These are phyloP conservation scores for Baryphthengus martii DNA, from an alignment of 2,113 vertebrate species.

Conservation along the genomic window DNA sequence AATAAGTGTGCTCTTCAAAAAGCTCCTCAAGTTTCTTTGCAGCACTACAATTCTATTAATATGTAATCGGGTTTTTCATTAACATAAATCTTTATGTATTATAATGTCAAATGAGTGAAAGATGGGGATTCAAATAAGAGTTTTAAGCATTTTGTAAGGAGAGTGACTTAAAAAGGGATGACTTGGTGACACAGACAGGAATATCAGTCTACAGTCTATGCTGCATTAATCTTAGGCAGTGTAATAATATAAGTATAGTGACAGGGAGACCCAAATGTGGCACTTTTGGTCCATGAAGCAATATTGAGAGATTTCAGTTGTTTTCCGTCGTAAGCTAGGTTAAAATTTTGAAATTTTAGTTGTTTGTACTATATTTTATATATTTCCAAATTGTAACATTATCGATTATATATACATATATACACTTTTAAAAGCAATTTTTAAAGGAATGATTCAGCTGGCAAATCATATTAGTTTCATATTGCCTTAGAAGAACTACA, in stretches of 20 bases:
- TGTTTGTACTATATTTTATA: not conserved
- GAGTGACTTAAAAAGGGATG: not conserved
- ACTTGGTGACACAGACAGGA: not conserved
- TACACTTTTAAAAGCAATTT: not conserved
- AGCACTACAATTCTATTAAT: not conserved
- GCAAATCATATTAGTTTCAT: not conserved
- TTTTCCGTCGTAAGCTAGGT: not conserved
- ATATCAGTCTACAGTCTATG: not conserved
- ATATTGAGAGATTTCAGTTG: not conserved
- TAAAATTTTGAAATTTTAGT: not conserved
- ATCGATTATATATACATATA: not conserved
- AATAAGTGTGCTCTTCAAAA: not conserved
- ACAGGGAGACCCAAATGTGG: not conserved
- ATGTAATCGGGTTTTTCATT: not conserved
- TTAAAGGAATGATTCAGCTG: not conserved
- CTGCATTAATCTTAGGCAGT: not conserved
- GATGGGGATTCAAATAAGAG: not conserved
- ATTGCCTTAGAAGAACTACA: not conserved
- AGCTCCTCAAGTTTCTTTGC: not conserved
- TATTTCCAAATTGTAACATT: not conserved
- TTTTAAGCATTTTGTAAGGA: not conserved
- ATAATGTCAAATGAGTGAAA: not conserved
- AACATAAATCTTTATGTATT: conserved; percentile 27
- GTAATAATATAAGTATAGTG: not conserved
- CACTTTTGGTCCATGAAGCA: not conserved